Evolutionary conservation across 1,140 invertebrate species (phyloP).

Genomic region (Micrasema longulum): DNA sequence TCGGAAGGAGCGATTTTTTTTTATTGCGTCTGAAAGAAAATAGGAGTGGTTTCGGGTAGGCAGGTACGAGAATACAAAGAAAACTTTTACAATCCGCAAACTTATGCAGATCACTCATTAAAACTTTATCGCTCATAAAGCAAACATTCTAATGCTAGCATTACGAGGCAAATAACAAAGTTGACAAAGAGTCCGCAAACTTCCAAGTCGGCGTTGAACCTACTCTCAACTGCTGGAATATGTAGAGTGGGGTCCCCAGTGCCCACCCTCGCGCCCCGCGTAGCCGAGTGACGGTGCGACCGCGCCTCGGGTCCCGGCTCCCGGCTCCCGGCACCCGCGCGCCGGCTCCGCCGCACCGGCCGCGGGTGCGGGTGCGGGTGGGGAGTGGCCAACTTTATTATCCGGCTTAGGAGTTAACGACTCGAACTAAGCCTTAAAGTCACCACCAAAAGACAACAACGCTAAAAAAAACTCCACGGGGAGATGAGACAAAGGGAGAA

Average conservation of each 20-base stretch:
- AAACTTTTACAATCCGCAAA: too few species aligned
- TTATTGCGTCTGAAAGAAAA: too few species aligned
- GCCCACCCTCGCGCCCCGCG: background rate
- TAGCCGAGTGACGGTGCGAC: background rate
- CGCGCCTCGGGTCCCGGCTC: background rate
- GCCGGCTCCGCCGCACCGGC: background rate
- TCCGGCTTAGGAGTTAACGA: constrained; percentile 50
- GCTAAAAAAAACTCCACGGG: constrained; percentile 42
- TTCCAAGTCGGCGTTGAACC: constrained; percentile 22
- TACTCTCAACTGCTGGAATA: background rate
- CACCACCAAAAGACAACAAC: constrained; percentile 51
- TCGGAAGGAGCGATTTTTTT: too few species aligned
- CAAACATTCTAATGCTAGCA: constrained; percentile 16
- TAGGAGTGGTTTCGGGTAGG: too few species aligned
- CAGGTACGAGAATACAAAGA: too few species aligned
- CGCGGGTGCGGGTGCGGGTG: background rate
- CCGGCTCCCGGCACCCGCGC: background rate
- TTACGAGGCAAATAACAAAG: constrained; percentile 24
- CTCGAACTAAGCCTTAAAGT: constrained; percentile 50
- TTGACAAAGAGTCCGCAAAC: constrained; percentile 21
- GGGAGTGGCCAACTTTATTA: constrained; percentile 49
- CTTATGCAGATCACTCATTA: constrained; percentile 15
- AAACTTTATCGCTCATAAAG: constrained; percentile 25
- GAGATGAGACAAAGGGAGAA: background rate
- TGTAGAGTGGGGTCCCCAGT: background rate